A percentile compares a stretch with the other conserved stretches of the same genome.
Conservation (phyloP, 2,113 vertebrate genomes). For the Elaphurus davidianus region DNA sequence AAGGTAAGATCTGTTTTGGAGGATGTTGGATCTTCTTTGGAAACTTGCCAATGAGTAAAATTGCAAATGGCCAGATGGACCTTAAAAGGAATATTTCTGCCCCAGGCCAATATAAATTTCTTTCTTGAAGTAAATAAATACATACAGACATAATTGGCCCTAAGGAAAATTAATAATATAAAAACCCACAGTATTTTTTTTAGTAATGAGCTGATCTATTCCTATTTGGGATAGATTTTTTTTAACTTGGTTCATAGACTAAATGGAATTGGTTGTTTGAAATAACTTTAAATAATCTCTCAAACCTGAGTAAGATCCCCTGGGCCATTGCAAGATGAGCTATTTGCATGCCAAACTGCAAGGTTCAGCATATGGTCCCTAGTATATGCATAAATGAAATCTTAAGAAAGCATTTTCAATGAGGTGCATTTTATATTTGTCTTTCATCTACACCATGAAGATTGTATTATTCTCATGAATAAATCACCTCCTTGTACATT, state of each 20-base stretch:
- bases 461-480: not conserved
- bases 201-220: not conserved
- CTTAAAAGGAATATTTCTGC: constrained; percentile 18
- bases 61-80: not conserved
- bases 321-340: not conserved
- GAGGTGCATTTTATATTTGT: not conserved
- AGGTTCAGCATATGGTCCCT: not conserved
- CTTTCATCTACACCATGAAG: not conserved
- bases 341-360: not conserved
- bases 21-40: not conserved
- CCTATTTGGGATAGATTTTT: not conserved
- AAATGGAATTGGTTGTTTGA: not conserved
- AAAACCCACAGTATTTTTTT: not conserved
- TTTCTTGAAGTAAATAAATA: not conserved
- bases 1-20: not conserved
- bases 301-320: not conserved
- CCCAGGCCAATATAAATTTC: not conserved
- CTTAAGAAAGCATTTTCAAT: constrained; percentile 11
- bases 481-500: not conserved
- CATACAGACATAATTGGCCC: not conserved
- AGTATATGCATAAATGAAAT: constrained; percentile 50
- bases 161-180: not conserved
- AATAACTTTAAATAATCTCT: constrained; percentile 28
- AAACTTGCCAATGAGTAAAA: not conserved
- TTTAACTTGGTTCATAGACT: not conserved